Evolutionary conservation across 2,888 invertebrate species (phyloP), one percentile per base, ranked within the genome.

Genomic region (Dasypolia templi): DNA sequence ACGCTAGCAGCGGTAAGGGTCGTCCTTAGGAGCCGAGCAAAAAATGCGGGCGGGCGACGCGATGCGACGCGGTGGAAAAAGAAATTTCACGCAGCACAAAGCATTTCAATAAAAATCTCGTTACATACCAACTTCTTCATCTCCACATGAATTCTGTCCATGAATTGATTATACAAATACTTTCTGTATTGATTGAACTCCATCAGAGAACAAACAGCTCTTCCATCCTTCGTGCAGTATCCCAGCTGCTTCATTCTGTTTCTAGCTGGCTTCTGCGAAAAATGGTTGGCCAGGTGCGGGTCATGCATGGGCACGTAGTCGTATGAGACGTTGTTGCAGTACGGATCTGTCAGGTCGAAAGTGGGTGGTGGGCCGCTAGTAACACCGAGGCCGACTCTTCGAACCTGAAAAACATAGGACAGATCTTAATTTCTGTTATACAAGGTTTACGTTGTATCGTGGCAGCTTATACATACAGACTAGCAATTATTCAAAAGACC

Each of bases 141-240:
- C 80, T 93, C 94, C 90, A 92, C 90, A 73, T 96, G 95, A 74
- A 97, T 96, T 70, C 95, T 92, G 72, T 97, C 97, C 91, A 97
- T 94, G 79, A 96, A 96, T 29, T 95, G 95, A 76, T 96, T 96
- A 82, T 97, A 96, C 69, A 97, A 89, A 82, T 97, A 97, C 81
- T 96, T 96, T 71, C 97, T 96, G 92, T 97, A 97, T 79, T 97
- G 96, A 88, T 97, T 97, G 89, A 97, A 97, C 85, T 97, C 97
- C 79, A 96, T 97, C 29, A 97, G 89, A 2, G 97, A 96, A 88
- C 97, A 97, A 2, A 97, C 96, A 0, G 97, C 97, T 69, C 97
- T 94, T 2, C 97, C 97, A 35, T 97, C 95, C 26, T 95, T 92
- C 0, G 97, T 97, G 79, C 97, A 96, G 85, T 95, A 96, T 5